Evolutionary conservation across 2,888 invertebrate genomes (phyloP).

Genomic region (Apomyelois bistriatella): DNA sequence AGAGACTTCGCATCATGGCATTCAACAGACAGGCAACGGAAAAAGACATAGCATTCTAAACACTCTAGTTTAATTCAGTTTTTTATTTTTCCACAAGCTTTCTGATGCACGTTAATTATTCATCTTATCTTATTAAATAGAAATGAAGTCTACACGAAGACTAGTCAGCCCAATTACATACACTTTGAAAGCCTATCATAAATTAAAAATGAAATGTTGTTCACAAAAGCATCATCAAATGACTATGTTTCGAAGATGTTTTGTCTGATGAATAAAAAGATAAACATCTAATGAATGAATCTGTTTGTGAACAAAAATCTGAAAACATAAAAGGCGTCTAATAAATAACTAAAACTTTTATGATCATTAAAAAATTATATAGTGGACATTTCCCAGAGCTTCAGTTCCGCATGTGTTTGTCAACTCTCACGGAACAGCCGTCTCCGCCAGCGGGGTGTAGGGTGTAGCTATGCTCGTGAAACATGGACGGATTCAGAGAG

Average conservation of each 20-base stretch:
- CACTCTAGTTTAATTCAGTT: too few relatives aligned
- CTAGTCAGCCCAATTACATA: background rate
- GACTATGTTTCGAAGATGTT: background rate
- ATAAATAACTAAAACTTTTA: background rate
- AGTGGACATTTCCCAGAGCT: background rate
- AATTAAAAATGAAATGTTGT: background rate
- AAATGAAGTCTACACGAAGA: too few relatives aligned
- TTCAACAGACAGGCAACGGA: too few relatives aligned
- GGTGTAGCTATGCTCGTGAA: background rate
- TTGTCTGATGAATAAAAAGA: background rate
- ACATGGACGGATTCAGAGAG: slow-evolving; percentile 18
- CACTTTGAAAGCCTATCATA: background rate
- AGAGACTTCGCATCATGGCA: too few relatives aligned
- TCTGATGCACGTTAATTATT: too few relatives aligned
- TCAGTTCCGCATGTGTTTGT: slow-evolving; percentile 30
- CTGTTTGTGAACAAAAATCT: background rate
- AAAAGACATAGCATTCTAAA: too few relatives aligned
- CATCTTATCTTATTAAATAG: too few relatives aligned
- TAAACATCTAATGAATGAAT: background rate
- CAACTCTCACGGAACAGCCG: slow-evolving; percentile 49
- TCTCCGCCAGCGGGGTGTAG: background rate
- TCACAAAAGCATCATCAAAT: background rate
- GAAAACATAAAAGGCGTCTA: background rate
- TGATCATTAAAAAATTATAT: background rate
- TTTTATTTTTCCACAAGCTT: too few relatives aligned